Base-by-base conservation (phyloP, 2,888 invertebrate species). In the Sphaerophoria taeniata region DNA sequence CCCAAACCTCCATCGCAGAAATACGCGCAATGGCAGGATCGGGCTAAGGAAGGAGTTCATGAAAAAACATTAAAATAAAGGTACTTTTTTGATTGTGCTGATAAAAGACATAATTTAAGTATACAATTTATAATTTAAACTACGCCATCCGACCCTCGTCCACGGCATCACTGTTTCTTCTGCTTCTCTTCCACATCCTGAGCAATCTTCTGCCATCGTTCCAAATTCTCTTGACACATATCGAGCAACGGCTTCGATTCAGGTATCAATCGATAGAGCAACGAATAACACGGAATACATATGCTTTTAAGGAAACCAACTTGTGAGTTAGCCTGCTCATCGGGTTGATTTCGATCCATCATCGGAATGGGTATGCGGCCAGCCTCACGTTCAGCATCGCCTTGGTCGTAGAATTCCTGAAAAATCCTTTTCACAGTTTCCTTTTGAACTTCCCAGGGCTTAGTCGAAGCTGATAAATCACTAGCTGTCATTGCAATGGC, bases 401-500 rank as follows among this genome's bases (percentile, higher is more conserved):
- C 95, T 89, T 96, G 96, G 84, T 95, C 95, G 89, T 96, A 96
- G 90, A 96, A 96, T 90, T 96, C 96, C 89, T 96, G 95, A 89
- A 96, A 96, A 72, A 97, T 97, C 6, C 96, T 95, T 89, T 94
- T 94, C 1, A 97, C 97, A 0, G 97, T 96, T 89, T 96, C 94
- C 24, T 95, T 94, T 91, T 97, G 97, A 2, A 96, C 93, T 33
- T 95, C 94, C 97, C 97, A 97, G 0, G 97, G 96, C 90, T 97
- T 97, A 0, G 96, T 95, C 87, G 96, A 95, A 0, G 97, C 96
- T 72, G 96, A 96, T 16, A 97, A 92, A 90, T 97, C 97, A 87
- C 96, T 95, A 0, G 96, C 95, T 0, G 97, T 97, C 97, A 97
- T 97, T 3, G 95, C 94, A 87, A 96, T 94, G 0, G 96, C 96